Base-by-base conservation (phyloP, 2,797 vertebrate genomes). In the Sebastes taczanowskii region DNA sequence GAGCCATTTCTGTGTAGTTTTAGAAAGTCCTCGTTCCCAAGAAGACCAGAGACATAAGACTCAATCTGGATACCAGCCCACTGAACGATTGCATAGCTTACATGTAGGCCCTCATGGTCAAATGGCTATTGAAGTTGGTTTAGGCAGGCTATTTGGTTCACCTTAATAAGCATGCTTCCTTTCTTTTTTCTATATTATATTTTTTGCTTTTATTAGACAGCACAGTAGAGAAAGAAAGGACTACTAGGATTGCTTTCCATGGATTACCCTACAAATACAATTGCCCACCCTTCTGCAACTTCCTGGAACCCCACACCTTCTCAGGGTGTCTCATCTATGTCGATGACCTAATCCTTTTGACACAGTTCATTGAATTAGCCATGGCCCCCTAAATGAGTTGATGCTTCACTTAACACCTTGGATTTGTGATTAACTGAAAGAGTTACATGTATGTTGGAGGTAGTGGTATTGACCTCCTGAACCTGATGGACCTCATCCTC, bases 101-200 rank as follows among this genome's bases (percentile, higher is more conserved):
- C n/a, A 7, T 62, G 56, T 22, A 2, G 1, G 6, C 6, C 35
- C 20, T 4, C 13, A n/a, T 20, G 29, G 5, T 25, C 3, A 64
- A 35, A 55, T 11, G 14, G 27, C 16, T 29, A 23, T 7, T 29
- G 1, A 23, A 20, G 63, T 14, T 58, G 10, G 16, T 65, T 38
- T 10, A 22, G 16, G 0, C 5, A 16, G 3, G 10, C 22, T 0
- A 2, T 38, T n/a, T 22, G 18, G 22, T 55, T 64, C 18, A 6
- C 22, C 20, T n/a, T 18, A 0, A 30, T 23, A 18, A 38, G 10
- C 29, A 66, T 18, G 8, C 27, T 22, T 11, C 7, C 11, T 46
- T 11, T 20, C 2, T 4, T 67, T 27, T 53, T 5, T 20, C 2
- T 34, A 4, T 22, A 3, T 6, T 13, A 9, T 74, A 3, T 35